Evolutionary conservation across 2,113 vertebrate species (phyloP).

Genomic region (Platycercus adscitus): DNA sequence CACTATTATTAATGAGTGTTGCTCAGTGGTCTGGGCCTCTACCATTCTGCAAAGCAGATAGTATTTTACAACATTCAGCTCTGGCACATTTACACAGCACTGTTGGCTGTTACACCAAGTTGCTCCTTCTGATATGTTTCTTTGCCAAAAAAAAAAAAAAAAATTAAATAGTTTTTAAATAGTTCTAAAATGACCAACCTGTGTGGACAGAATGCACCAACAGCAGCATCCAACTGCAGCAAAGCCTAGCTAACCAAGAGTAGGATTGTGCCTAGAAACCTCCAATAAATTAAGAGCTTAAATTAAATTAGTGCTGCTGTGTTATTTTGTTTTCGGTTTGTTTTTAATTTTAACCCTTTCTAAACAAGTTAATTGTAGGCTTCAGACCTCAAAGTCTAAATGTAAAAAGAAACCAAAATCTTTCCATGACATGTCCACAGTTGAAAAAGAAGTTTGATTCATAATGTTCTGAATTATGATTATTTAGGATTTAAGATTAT

Average conservation of each 20-base stretch:
- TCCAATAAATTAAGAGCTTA: background rate
- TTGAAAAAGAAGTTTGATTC: background rate
- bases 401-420: background rate
- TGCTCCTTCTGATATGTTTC: background rate
- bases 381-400: background rate
- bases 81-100: background rate
- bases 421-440: background rate
- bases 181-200: background rate
- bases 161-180: background rate
- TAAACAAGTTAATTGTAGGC: background rate
- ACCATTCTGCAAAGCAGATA: background rate
- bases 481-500: background rate
- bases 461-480: background rate
- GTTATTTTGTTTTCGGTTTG: background rate
- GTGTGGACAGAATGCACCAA: background rate
- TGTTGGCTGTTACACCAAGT: background rate
- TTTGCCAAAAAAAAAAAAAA: background rate
- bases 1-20: slow-evolving; percentile 74
- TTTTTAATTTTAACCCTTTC: background rate
- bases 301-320: background rate
- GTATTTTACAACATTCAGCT: background rate
- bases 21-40: background rate
- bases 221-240: background rate
- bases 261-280: background rate
- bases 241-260: background rate